Evolutionary conservation across 2,888 invertebrate genomes (phyloP).

Genomic region (Drosophila pseudotakahashii): DNA sequence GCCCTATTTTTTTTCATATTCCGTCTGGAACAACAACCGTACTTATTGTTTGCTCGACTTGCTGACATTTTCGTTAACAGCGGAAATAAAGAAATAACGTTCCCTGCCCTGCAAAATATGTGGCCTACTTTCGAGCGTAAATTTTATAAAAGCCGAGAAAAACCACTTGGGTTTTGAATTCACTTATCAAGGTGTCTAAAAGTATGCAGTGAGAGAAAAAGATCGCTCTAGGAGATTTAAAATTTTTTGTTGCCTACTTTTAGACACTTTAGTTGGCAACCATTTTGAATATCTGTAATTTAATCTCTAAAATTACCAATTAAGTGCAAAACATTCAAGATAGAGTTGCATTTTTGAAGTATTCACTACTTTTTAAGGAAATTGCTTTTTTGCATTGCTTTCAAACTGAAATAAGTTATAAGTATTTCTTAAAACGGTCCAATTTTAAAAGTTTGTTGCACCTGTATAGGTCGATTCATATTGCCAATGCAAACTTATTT

Average conservation of each 20-base stretch:
- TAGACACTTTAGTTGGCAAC: too few species aligned
- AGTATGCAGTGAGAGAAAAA: too few species aligned
- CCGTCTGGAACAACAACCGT: slow-evolving; percentile 18
- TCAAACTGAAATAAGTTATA: neutral
- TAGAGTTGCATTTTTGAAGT: too few species aligned
- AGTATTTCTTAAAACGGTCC: neutral
- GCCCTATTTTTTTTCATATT: slow-evolving; percentile 35
- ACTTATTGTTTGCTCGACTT: slow-evolving; percentile 64
- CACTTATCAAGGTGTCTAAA: too few species aligned
- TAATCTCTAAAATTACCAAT: too few species aligned
- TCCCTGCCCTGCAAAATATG: neutral
- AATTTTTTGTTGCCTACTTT: too few species aligned
- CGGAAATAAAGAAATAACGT: slow-evolving; percentile 19
- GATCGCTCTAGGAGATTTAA: too few species aligned
- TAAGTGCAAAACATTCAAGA: too few species aligned
- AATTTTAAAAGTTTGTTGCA: neutral
- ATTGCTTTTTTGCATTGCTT: neutral
- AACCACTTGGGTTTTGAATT: neutral
- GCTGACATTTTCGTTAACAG: slow-evolving; percentile 61
- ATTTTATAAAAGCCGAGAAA: neutral
- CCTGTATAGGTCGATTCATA: neutral
- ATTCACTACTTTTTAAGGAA: neutral
- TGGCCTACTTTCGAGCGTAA: neutral
- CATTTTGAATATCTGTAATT: too few species aligned
- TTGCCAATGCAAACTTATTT: slow-evolving; percentile 3